phyloP scores from a whole-genome alignment of 2,797 vertebrate genomes.

The Cuniculus paca region DNA sequence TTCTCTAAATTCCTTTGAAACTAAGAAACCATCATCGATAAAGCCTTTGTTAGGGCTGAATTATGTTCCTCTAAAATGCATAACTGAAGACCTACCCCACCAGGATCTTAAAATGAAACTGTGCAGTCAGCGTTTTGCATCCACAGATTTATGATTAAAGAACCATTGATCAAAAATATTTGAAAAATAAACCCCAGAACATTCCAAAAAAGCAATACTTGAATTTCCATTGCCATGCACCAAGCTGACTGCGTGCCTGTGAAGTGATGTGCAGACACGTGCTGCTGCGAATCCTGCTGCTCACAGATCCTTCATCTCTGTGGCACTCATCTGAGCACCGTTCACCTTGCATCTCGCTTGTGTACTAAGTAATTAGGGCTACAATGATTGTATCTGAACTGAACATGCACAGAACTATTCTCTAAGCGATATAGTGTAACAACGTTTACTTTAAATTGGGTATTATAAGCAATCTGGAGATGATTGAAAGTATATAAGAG shows the following conservation, averaged over 20 bases:
- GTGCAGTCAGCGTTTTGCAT: neutral
- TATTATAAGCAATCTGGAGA: neutral
- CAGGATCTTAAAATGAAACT: slow-evolving; percentile 28
- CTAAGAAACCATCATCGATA: neutral
- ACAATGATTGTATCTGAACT: neutral
- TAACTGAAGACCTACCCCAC: neutral
- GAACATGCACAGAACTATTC: neutral
- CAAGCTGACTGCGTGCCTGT: neutral
- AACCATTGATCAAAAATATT: neutral
- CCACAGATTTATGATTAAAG: neutral
- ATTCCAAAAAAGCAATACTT: neutral
- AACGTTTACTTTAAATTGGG: neutral
- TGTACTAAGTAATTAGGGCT: neutral
- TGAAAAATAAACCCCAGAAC: neutral
- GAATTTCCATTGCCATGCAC: neutral
- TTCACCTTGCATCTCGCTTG: neutral
- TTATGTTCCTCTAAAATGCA: slow-evolving; percentile 21
- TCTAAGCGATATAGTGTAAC: neutral
- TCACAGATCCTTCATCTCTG: neutral
- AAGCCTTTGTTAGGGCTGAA: neutral
- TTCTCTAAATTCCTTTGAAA: slow-evolving; percentile 30
- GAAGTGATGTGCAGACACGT: neutral
- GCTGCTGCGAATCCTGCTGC: neutral
- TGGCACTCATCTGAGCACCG: neutral
- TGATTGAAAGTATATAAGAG: neutral